These are phyloP conservation scores for Siderastrea radians DNA, from an alignment of 92 coral and sea anemone species.

Conservation along the genomic window DNA sequence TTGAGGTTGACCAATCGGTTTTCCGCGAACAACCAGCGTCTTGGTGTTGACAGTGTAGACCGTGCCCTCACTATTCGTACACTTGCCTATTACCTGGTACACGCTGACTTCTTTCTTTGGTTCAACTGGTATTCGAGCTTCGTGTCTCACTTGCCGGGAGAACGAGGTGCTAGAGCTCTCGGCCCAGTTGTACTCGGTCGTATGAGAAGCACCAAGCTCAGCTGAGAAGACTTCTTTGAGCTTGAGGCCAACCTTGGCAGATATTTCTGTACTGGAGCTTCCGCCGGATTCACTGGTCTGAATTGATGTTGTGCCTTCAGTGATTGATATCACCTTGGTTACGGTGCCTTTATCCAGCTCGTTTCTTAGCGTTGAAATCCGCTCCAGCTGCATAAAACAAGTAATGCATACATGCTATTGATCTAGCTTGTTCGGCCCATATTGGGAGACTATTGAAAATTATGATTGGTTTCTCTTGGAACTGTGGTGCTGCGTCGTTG, in stretches of 20 bases:
- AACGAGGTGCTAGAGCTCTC: slow-evolving; percentile 49
- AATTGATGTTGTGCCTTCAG: slow-evolving; percentile 45
- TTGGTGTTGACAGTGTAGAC: slow-evolving; percentile 57
- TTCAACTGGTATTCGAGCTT: slow-evolving; percentile 48
- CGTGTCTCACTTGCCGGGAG: slow-evolving; percentile 42
- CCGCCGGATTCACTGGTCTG: slow-evolving; percentile 40
- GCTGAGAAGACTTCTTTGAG: slow-evolving; percentile 52
- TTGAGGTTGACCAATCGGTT: slow-evolving; percentile 11
- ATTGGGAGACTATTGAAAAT: neutral
- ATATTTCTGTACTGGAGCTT: slow-evolving; percentile 23
- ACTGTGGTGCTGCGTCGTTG: no score
- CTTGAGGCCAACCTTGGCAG: slow-evolving; percentile 35
- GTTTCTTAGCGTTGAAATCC: slow-evolving; percentile 13
- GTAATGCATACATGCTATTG: neutral
- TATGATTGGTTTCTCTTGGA: neutral
- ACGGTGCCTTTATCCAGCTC: neutral
- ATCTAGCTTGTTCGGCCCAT: no score
- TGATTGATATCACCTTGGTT: slow-evolving; percentile 30
- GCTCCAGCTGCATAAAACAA: slow-evolving; percentile 14
- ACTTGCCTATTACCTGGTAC: slow-evolving; percentile 50
- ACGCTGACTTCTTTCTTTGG: slow-evolving; percentile 56
- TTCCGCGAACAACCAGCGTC: slow-evolving; percentile 48
- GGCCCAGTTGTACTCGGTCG: slow-evolving; percentile 58
- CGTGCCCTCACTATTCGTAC: slow-evolving; percentile 60
- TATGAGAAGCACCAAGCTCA: slow-evolving; percentile 51